Conservation (phyloP, 2,797 vertebrate species). For the Limnodromus scolopaceus region DNA sequence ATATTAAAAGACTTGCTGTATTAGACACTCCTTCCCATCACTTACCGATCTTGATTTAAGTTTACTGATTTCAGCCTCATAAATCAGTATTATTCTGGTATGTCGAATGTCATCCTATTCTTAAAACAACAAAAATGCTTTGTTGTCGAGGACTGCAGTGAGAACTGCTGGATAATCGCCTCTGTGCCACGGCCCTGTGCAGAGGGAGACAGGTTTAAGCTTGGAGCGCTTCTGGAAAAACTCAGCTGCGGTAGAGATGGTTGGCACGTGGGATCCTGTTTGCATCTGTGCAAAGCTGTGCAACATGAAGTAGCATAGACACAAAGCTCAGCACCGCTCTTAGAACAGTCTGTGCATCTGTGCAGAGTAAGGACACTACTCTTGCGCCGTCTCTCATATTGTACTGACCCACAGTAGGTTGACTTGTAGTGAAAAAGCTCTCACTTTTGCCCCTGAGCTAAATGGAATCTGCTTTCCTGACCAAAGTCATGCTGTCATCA, state of each 20-base stretch:
- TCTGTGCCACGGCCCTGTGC: neutral
- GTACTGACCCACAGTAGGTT: neutral
- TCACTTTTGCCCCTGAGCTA: neutral
- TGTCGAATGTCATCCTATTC: neutral
- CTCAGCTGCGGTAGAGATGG: neutral
- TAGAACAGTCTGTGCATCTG: neutral
- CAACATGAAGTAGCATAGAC: neutral
- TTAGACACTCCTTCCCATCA: neutral
- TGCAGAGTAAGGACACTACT: neutral
- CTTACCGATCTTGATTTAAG: neutral
- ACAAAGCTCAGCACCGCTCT: rapidly evolving
- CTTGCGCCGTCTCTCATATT: neutral
- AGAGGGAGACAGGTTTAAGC: neutral
- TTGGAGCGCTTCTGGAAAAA: neutral
- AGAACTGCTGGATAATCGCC: neutral
- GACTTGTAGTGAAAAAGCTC: neutral
- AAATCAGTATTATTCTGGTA: neutral
- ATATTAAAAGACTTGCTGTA: neutral
- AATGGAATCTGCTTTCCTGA: neutral
- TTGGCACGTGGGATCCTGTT: neutral
- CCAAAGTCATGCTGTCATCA: neutral
- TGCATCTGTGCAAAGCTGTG: neutral
- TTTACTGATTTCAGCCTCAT: neutral
- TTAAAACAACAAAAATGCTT: neutral
- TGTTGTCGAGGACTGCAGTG: neutral